These are phyloP conservation scores for Rhopilema esculentum DNA, from an alignment of 30 jellyfish, hydroid and myxozoan genomes.

Conservation along the genomic window DNA sequence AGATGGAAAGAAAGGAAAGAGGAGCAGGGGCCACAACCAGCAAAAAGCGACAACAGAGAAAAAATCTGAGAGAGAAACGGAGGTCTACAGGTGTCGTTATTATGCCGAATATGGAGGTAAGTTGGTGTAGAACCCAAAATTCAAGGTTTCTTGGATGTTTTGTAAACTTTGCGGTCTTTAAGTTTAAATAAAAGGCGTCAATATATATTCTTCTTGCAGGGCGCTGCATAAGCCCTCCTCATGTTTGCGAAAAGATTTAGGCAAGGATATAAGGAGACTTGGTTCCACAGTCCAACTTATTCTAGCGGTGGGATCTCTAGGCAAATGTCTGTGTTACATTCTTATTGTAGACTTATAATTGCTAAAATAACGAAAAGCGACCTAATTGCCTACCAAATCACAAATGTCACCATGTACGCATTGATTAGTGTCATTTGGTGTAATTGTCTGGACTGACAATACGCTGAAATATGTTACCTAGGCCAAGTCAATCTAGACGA, in stretches of 20 bases:
- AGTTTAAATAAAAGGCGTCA: neutral
- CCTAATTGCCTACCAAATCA: neutral
- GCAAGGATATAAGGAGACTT: neutral
- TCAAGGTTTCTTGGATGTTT: neutral
- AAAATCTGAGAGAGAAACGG: constrained; percentile 91
- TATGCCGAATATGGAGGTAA: constrained; percentile 90
- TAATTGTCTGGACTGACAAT: neutral
- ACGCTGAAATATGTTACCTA: neutral
- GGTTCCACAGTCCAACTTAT: neutral
- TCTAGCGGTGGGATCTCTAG: neutral
- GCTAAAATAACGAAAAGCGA: neutral
- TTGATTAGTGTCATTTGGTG: neutral
- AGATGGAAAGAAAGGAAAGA: constrained; percentile 58
- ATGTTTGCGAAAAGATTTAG: neutral
- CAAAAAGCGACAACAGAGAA: constrained; percentile 83
- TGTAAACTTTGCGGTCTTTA: neutral
- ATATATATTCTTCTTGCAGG: neutral
- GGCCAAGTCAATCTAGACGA: neutral
- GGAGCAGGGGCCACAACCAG: constrained; percentile 87
- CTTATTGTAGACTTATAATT: neutral
- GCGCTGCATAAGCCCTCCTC: neutral
- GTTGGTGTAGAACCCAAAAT: neutral
- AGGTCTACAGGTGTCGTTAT: constrained; percentile 95
- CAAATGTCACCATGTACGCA: neutral
- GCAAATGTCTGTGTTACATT: neutral